Evolutionary conservation across 2,797 vertebrate genomes (phyloP).

Genomic region (Podarcis lilfordi): DNA sequence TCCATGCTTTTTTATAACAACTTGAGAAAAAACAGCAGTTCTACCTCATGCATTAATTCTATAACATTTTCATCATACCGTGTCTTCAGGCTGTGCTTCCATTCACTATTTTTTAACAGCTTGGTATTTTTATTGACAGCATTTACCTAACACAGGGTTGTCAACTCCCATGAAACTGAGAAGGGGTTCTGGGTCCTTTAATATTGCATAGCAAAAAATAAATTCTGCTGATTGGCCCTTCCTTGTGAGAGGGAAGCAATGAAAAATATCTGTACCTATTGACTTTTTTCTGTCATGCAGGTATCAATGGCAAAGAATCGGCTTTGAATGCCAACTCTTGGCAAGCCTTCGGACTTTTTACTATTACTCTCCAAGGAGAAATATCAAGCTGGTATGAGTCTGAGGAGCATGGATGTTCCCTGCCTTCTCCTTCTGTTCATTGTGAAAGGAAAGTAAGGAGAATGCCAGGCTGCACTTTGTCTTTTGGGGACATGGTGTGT

Average conservation of each 20-base stretch:
- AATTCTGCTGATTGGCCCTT: background rate
- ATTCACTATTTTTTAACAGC: conserved; percentile 48
- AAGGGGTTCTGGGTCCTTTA: background rate
- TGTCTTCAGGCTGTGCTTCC: conserved; percentile 60
- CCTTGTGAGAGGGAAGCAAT: background rate
- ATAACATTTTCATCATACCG: conserved; percentile 65
- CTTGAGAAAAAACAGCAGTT: conserved; percentile 70
- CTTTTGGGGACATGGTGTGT: background rate
- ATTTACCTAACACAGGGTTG: conserved; percentile 55
- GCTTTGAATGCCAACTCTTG: background rate
- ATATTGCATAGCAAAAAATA: background rate
- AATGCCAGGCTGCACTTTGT: background rate
- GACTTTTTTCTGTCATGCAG: background rate
- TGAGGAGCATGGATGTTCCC: background rate
- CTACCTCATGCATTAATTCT: conserved; percentile 79
- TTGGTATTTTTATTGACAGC: conserved; percentile 71
- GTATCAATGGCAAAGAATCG: background rate
- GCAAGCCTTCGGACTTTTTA: background rate
- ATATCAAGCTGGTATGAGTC: background rate
- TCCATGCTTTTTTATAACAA: conserved; percentile 79
- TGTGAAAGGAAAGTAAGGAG: background rate
- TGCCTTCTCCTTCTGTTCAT: background rate
- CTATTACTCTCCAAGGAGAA: background rate
- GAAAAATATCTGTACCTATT: background rate
- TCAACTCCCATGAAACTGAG: background rate